Base-by-base conservation (phyloP, 2,113 vertebrate species). In the Lophochroa leadbeateri region DNA sequence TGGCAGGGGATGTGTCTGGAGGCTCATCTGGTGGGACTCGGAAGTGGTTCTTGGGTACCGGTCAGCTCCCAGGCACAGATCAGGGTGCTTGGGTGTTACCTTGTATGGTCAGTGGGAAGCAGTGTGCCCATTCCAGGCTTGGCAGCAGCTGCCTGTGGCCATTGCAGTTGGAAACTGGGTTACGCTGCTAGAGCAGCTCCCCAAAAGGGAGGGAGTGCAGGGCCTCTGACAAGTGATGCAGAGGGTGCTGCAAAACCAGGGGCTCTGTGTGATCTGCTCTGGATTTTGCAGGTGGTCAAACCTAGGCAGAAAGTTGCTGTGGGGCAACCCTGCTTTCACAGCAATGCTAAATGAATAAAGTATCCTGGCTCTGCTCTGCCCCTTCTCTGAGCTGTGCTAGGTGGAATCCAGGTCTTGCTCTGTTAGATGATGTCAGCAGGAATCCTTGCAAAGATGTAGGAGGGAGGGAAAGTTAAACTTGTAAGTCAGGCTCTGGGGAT, bases 1-100 rank as follows among this genome's bases (percentile, higher is more conserved):
- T 53, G 29, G 3, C 55, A 14, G 52, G 53, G 67, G 33, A 5
- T 0, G 2, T 8, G 5, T 12, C 31, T 65, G 80, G 65, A 29
- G 47, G 35, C 49, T 5, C 31, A 2, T 6, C 17, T 24, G 77
- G 3, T 14, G 76, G 57, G 47, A 14, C 4, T 44, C 12, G 9
- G 55, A 25, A 10, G 41, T 0, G 4, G 24, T 0, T 64, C 14
- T 31, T 41, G 6, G 55, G 8, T 3, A 6, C 6, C 1, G 3
- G 1, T 11, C 33, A 67, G 77, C 55, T 52, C 55, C 65, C 2
- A 27, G n/a, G 0, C 2, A 0, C 13, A 4, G 63, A 37, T 47
- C 23, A 7, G 71, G 80, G 71, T 46, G 23, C 63, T 75, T 0
- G 2, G 4, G 43, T 11, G 1, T 39, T 3, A 5, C 63, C 37